A percentile compares a stretch with the other conserved stretches of the same genome.
Evolutionary conservation across 2,888 invertebrate species (phyloP).

Genomic region (Lutraria lutraria): DNA sequence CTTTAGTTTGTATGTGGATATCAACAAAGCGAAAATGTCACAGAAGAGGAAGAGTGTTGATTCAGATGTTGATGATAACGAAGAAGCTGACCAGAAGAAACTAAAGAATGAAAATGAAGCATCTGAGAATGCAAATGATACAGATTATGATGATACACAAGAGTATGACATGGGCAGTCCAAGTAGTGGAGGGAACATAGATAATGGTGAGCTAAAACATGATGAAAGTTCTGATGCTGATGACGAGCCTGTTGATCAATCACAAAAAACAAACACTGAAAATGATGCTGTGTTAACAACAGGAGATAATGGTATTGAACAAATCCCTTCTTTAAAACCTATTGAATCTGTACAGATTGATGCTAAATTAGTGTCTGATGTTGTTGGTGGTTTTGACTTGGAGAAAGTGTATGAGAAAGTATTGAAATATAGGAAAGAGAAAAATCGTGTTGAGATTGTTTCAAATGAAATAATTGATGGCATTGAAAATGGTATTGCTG

Average conservation of each 20-base stretch:
- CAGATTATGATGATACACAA: constrained; percentile 50
- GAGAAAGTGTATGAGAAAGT: constrained; percentile 74
- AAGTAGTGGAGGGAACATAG: constrained; percentile 50
- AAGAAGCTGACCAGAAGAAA: constrained; percentile 10
- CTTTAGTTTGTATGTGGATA: neutral
- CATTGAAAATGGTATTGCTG: constrained; percentile 24
- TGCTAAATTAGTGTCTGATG: constrained; percentile 71
- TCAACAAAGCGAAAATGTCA: constrained; percentile 14
- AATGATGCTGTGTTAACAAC: constrained; percentile 31
- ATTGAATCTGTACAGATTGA: constrained; percentile 76
- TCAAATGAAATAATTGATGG: constrained; percentile 76
- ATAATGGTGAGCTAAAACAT: constrained; percentile 28
- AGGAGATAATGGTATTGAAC: neutral
- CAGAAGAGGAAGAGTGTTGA: constrained; percentile 29
- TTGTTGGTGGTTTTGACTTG: constrained; percentile 72
- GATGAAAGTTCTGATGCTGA: constrained; percentile 34
- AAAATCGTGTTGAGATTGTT: constrained; percentile 78
- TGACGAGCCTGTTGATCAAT: neutral
- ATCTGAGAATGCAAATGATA: neutral
- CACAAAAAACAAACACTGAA: neutral
- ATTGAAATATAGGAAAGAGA: constrained; percentile 65
- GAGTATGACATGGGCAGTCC: constrained; percentile 56
- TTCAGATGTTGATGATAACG: neutral
- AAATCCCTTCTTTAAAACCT: constrained; percentile 53
- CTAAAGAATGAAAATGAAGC: constrained; percentile 18